phyloP scores from a whole-genome alignment of 1,140 invertebrate genomes.

The Heliconius hewitsoni region DNA sequence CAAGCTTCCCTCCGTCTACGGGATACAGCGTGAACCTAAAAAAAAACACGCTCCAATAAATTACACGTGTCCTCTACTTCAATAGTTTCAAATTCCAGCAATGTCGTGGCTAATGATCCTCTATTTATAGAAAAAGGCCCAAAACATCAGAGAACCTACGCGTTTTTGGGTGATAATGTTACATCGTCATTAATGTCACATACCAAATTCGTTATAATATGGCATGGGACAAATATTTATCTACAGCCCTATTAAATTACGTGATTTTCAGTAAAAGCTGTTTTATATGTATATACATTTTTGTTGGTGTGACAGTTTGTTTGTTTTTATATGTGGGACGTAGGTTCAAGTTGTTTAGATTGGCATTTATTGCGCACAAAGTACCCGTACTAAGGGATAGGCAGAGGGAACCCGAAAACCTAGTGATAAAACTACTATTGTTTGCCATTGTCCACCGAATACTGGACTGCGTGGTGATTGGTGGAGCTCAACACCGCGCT shows the following conservation, averaged over 20 bases:
- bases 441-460: too few relatives aligned
- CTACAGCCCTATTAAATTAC: neutral
- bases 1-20: neutral
- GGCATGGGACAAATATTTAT: neutral
- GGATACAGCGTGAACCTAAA: neutral
- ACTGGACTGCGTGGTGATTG: too few relatives aligned
- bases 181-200: slow-evolving; percentile 33
- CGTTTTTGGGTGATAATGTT: neutral
- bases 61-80: neutral
- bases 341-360: too few relatives aligned
- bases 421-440: too few relatives aligned
- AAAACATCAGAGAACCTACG: neutral
- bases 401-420: too few relatives aligned
- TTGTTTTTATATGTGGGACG: neutral
- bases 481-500: too few relatives aligned
- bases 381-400: too few relatives aligned
- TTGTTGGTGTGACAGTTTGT: neutral
- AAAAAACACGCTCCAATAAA: neutral
- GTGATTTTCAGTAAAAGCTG: slow-evolving; percentile 5
- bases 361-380: too few relatives aligned
- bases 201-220: slow-evolving; percentile 26
- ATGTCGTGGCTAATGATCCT: neutral
- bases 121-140: slow-evolving; percentile 7
- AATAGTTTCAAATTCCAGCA: neutral
- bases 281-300: neutral